Evolutionary conservation across 2,888 invertebrate species (phyloP), one percentile per base, ranked within the genome.

Genomic region (Idaea aversata): DNA sequence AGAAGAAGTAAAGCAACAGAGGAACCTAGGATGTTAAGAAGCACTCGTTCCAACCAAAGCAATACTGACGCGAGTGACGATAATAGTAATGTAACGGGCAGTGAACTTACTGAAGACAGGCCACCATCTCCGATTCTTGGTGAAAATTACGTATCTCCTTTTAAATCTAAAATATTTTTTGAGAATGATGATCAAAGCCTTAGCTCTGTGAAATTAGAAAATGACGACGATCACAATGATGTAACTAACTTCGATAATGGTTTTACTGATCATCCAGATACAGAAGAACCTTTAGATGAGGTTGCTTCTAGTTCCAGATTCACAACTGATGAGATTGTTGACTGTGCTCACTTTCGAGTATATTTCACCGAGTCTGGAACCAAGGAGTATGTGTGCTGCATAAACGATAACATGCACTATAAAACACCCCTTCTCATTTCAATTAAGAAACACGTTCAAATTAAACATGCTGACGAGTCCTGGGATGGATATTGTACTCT

Each of bases 401-500:
- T 93, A 61, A 91, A 91, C 69, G 85, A 86, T 15, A 80, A 84
- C 47, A 77, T 80, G 63, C 91, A 92, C 74, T 93, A 93, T 34
- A 85, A 83, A 72, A 90, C 89, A 0, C 74, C 83, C 5, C 82
- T 92, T 25, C 72, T 91, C 47, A 93, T 93, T 75, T 91, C 91
- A 3, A 83, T 93, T 73, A 93, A 91, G 70, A 91, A 88, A 75
- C 92, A 92, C 67, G 84, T 91, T 1, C 90, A 91, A 75, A 67
- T 76, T 0, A 90, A 88, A 70, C 93, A 93, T 69, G 70, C 74
- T 4, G 89, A 93, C 36, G 80, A 77, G 34, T 47, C 47, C 47
- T 95, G 95, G 95, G 92, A 93, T 68, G 95, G 95, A 0, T 93
- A 88, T 73, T 95, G 95, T 75, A 83, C 76, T 63, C 72, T 90